Base-by-base conservation (phyloP, 30 jellyfish, hydroid and myxozoan genomes). In the Cassiopea andromeda region DNA sequence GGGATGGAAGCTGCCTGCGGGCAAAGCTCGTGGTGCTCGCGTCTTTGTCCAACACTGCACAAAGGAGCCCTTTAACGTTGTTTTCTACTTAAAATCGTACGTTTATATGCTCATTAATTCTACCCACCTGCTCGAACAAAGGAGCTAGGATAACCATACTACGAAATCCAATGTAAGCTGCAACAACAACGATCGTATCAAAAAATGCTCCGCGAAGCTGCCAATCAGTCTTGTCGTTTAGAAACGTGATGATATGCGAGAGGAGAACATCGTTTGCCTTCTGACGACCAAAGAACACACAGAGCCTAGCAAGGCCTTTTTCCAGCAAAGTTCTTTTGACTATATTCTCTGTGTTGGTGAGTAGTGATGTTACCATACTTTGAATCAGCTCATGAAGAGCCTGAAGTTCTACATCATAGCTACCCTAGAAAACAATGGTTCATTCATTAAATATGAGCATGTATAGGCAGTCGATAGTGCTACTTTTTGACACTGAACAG, bases 251-350 rank as follows among this genome's bases (percentile, higher is more conserved):
- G 82, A 95, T 95, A 77, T 95, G 99, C 46, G 99, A 95, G 72
- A 95, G 89, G 13, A 95, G 90, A 16, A 95, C 93, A 72, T 92
- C 99, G 82, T 95, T 95, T 47, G 99, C 99, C 77, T 95, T 95
- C 89, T 95, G 99, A 27, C 99, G 94, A n/a, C 99, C 99, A 69
- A 95, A 95, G 87, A 95, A 95, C 9, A 95, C 99, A 72, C 99
- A 95, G 13, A 95, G 90, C 27, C 97, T 98, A 13, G 97, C 88
- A 46, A 95, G 91, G 70, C 99, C 99, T 59, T 95, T 95, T 60
- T 91, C 98, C 47, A 95, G 88, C n/a, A 95, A 82, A 0, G 99
- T 95, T 9, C 99, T 87, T 78, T 91, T 95, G 58, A 95, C 99
- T 2, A 95, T 78, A 82, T 92, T 95, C 48, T 95, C 97, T 3